Conservation (phyloP, 2,888 invertebrate species). For the Pristionchus exspectatus region DNA sequence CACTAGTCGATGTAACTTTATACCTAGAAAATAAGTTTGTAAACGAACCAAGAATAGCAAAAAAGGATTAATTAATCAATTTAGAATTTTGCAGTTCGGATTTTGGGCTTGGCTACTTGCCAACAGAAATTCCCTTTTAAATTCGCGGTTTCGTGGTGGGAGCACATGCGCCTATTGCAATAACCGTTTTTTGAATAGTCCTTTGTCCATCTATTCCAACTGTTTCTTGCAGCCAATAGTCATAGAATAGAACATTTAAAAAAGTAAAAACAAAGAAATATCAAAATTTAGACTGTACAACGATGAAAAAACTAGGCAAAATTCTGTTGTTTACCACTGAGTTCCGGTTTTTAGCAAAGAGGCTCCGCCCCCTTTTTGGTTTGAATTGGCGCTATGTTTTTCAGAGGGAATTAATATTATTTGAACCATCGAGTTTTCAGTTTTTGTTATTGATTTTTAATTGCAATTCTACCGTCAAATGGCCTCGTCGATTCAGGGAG, state of each 20-base stretch:
- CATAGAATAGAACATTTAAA: too few species aligned
- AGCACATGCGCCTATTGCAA: neutral
- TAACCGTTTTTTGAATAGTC: too few species aligned
- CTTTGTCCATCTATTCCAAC: too few species aligned
- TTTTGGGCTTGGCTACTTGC: neutral
- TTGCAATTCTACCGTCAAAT: neutral
- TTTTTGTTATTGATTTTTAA: neutral
- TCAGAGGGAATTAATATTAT: conserved; percentile 35
- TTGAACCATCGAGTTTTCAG: neutral
- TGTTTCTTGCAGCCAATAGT: too few species aligned
- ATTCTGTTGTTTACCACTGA: neutral
- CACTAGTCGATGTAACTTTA: neutral
- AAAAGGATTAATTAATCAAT: neutral
- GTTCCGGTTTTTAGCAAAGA: too few species aligned
- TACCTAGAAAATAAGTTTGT: neutral
- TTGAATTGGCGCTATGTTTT: conserved; percentile 43
- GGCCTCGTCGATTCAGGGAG: neutral
- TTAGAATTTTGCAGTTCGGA: conserved; percentile 54
- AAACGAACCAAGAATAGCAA: neutral
- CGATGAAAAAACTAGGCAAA: neutral
- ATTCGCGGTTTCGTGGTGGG: conserved; percentile 5
- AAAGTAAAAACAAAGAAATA: too few species aligned
- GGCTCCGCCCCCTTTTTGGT: neutral
- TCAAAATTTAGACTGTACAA: neutral
- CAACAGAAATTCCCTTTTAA: neutral